Percentiles rank a stretch among this genome's conserved stretches.
These are phyloP conservation scores for Rhyacophila evoluta DNA, from an alignment of 2,888 invertebrate genomes.

Conservation along the genomic window DNA sequence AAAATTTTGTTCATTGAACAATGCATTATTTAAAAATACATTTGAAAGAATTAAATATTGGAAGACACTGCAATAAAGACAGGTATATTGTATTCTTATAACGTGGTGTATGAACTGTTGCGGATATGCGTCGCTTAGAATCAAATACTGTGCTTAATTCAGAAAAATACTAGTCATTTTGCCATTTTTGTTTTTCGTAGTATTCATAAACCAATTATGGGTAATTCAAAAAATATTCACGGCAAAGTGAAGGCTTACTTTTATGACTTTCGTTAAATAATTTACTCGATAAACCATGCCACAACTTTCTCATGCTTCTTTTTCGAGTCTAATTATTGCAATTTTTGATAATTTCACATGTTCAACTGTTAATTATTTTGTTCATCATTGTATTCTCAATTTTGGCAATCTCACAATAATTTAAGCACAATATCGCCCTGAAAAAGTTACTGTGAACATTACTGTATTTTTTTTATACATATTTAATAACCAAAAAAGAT, in stretches of 20 bases:
- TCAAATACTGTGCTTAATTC: background rate
- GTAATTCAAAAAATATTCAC: slow-evolving; percentile 16
- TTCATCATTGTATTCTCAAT: background rate
- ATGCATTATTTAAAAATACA: too few relatives aligned
- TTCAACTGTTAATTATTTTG: background rate
- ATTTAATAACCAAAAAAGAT: too few relatives aligned
- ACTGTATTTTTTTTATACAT: too few relatives aligned
- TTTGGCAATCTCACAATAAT: too few relatives aligned
- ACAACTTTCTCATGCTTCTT: slow-evolving; percentile 24
- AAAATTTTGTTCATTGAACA: too few relatives aligned
- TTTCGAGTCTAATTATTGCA: slow-evolving; percentile 1
- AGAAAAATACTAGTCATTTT: background rate
- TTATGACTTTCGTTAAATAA: slow-evolving; percentile 22
- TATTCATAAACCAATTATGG: slow-evolving; percentile 10
- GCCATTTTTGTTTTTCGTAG: background rate
- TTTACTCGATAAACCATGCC: slow-evolving; percentile 19
- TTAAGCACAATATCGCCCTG: too few relatives aligned
- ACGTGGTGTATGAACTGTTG: slow-evolving; percentile 13
- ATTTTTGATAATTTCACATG: slow-evolving; percentile 15
- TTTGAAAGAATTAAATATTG: background rate
- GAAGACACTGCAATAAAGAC: background rate
- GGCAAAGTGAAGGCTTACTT: slow-evolving; percentile 14
- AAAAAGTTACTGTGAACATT: too few relatives aligned
- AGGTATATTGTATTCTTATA: background rate
- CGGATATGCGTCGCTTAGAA: background rate